Base-by-base conservation (phyloP, 2,797 vertebrate genomes). In the Hemibagrus guttatus region DNA sequence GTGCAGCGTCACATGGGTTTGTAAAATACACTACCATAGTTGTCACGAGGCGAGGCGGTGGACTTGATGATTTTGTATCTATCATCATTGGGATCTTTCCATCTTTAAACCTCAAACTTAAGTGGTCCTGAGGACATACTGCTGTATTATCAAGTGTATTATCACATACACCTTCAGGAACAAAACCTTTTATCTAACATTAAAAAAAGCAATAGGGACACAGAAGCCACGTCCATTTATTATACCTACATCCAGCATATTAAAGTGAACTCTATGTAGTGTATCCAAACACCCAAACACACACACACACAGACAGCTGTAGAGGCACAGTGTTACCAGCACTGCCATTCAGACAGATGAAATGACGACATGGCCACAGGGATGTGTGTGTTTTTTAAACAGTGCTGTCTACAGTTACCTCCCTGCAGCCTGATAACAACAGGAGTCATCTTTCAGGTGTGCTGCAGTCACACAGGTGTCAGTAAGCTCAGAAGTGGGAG, bases 391-490 rank as follows among this genome's bases (percentile, higher is more conserved):
- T 59, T 21, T 61, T 71, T 72, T 71, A 87, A 42, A 76, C 87
- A 89, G 66, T 52, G 72, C 68, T 83, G 89, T 91, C 90, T 93
- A 86, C 87, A 76, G 93, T 94, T 94, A 93, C 93, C 91, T 90
- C 90, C 90, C 89, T 75, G 91, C 91, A 91, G 91, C 89, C 90
- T 90, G 93, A 93, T 93, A 94, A 85, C 86, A 82, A 84, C 86
- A 81, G 21, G 89, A 89, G 90, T 93, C 92, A 7, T 84, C 86
- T 94, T 94, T 92, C 93, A 91, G 83, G 89, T 89, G 89, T 86
- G 89, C 81, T 39, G 58, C 80, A 89, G 90, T 91, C 92, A 89
- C 88, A 91, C 93, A 91, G 92, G 93, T 93, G 93, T 90, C 89
- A 89, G 90, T 79, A 86, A 71, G 78, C 68, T 91, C 89, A 92